A percentile compares a stretch with the other conserved stretches of the same genome.
Conservation (phyloP, 2,113 vertebrate genomes). For the Malurus alboscapulatus region DNA sequence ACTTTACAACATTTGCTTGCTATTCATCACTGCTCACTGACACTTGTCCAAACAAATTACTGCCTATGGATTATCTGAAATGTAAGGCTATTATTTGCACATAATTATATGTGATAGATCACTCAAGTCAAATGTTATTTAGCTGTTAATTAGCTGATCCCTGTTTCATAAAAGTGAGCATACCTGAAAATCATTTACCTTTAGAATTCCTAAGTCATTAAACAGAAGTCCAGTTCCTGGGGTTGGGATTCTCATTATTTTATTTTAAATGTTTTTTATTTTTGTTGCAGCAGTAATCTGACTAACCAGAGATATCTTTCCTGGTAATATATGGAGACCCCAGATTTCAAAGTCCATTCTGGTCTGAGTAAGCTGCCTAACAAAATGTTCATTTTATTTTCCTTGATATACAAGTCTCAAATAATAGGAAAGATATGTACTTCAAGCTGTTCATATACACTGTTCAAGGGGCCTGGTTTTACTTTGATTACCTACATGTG, state of each 20-base stretch:
- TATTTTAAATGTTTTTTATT: too few species aligned
- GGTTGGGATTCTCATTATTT: background rate
- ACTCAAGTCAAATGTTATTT: background rate
- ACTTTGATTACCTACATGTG: background rate
- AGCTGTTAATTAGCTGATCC: constrained; percentile 6
- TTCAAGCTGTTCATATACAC: background rate
- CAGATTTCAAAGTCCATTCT: background rate
- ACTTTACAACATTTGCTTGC: background rate
- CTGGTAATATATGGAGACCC: background rate
- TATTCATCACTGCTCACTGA: background rate
- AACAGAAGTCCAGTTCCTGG: background rate
- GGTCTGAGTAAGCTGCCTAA: background rate
- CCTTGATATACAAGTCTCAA: background rate
- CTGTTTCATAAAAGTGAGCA: constrained; percentile 1
- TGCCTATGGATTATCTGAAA: constrained; percentile 4
- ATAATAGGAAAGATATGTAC: background rate
- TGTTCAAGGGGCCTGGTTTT: background rate
- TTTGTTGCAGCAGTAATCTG: background rate
- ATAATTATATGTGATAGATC: constrained; percentile 23
- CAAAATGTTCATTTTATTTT: background rate
- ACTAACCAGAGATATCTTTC: background rate
- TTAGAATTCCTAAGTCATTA: background rate
- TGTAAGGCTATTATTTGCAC: background rate
- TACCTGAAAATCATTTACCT: background rate
- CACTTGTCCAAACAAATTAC: constrained; percentile 41